A percentile compares a stretch with the other conserved stretches of the same genome.
Conservation (phyloP, 2,113 vertebrate genomes). For the Pseudonaja textilis region DNA sequence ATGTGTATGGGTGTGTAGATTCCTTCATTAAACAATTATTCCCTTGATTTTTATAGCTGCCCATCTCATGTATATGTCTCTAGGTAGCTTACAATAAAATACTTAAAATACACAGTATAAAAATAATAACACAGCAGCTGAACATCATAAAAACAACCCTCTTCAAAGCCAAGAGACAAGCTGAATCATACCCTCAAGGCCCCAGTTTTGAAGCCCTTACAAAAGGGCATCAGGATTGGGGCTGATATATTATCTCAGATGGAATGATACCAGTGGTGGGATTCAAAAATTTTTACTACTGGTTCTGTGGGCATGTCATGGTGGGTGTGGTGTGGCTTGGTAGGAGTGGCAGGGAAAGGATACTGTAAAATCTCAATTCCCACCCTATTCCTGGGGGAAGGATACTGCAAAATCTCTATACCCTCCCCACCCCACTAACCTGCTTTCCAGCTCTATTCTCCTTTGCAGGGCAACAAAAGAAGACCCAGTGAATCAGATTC, state of each 20-base stretch:
- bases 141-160: not conserved
- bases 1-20: not conserved
- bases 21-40: not conserved
- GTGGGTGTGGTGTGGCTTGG: too few species aligned
- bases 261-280: not conserved
- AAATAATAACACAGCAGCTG: not conserved
- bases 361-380: too few species aligned
- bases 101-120: not conserved
- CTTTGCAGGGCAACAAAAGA: too few species aligned
- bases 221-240: not conserved
- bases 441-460: too few species aligned
- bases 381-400: too few species aligned
- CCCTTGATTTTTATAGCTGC: not conserved
- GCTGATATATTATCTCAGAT: not conserved
- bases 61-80: not conserved
- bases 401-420: too few species aligned
- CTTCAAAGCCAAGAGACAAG: not conserved
- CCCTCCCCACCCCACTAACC: too few species aligned
- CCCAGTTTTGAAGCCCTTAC: not conserved
- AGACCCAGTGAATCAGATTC: too few species aligned
- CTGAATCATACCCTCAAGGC: not conserved
- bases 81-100: not conserved
- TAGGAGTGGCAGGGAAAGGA: too few species aligned
- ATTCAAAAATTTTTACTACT: too few species aligned
- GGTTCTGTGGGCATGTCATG: too few species aligned